phyloP scores from a whole-genome alignment of 2,113 vertebrate species.

The Onychorhynchus coronatus region DNA sequence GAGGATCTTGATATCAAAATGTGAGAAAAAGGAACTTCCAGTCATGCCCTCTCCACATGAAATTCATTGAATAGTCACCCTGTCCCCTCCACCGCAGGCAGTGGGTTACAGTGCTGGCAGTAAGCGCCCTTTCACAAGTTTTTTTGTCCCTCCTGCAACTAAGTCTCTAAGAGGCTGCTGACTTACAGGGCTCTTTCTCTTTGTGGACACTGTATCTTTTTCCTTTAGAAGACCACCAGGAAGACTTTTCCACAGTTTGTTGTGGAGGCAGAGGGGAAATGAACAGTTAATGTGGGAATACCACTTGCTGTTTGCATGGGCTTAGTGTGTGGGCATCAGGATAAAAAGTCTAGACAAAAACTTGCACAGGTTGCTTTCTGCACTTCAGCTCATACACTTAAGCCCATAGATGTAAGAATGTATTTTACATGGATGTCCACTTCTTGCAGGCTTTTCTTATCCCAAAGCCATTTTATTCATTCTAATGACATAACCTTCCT shows the following conservation, averaged over 20 bases:
- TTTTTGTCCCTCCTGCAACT: not conserved
- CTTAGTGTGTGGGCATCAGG: accelerated
- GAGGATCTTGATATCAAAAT: not conserved
- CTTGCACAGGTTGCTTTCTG: not conserved
- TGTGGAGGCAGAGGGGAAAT: not conserved
- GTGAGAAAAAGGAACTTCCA: not conserved
- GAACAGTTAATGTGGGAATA: not conserved
- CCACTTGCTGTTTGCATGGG: not conserved
- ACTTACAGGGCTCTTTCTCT: not conserved
- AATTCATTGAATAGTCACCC: not conserved
- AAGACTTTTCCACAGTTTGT: not conserved
- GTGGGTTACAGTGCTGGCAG: not conserved
- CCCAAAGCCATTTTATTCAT: not conserved
- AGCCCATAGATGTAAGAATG: not conserved
- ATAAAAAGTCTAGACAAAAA: not conserved
- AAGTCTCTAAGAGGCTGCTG: not conserved
- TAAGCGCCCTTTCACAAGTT: too few relatives aligned
- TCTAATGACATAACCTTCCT: not conserved
- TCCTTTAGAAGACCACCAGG: not conserved
- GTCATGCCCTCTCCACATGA: not conserved
- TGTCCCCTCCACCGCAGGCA: not conserved
- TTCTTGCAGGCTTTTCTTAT: not conserved
- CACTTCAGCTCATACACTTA: not conserved
- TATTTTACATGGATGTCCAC: not conserved
- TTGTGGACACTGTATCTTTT: not conserved